phyloP scores from a whole-genome alignment of 2,888 invertebrate species.

The Xylota segnis region DNA sequence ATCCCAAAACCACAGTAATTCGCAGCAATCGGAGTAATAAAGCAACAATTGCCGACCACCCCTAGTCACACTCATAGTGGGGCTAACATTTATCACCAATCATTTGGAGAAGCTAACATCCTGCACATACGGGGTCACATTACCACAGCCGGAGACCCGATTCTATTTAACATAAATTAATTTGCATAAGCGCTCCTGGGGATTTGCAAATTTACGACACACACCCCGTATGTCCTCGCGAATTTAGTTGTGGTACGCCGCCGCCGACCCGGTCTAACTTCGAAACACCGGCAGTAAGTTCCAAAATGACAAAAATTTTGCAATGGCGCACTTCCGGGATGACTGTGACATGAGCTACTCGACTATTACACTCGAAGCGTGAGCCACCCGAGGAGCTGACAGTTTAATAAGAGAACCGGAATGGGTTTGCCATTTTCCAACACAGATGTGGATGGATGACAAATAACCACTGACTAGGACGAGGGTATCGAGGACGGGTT shows the following conservation, averaged over 20 bases:
- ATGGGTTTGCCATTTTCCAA: constrained; percentile 45
- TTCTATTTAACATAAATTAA: constrained; percentile 68
- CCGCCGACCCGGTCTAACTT: constrained; percentile 11
- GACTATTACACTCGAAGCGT: constrained; percentile 44
- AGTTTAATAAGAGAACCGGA: constrained; percentile 41
- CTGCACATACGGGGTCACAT: constrained; percentile 5
- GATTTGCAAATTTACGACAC: constrained; percentile 52
- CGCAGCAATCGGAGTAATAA: constrained; percentile 15
- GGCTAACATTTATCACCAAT: constrained; percentile 16
- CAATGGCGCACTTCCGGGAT: constrained; percentile 8
- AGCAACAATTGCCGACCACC: constrained; percentile 22
- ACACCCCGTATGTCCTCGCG: background rate
- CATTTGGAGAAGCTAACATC: constrained; percentile 18
- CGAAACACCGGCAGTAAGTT: constrained; percentile 11
- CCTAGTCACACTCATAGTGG: constrained; percentile 1
- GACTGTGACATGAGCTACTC: constrained; percentile 38
- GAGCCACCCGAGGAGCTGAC: constrained; percentile 19
- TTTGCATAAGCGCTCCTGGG: constrained; percentile 64
- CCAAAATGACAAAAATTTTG: constrained; percentile 17
- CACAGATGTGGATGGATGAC: constrained; percentile 8
- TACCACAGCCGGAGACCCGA: constrained; percentile 12
- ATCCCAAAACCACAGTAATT: constrained; percentile 15
- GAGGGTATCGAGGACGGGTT: background rate
- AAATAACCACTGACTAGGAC: constrained; percentile 8
- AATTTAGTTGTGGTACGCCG: background rate